Evolutionary conservation across 1,140 invertebrate genomes (phyloP).

Genomic region (Panagrolaimus sp.): DNA sequence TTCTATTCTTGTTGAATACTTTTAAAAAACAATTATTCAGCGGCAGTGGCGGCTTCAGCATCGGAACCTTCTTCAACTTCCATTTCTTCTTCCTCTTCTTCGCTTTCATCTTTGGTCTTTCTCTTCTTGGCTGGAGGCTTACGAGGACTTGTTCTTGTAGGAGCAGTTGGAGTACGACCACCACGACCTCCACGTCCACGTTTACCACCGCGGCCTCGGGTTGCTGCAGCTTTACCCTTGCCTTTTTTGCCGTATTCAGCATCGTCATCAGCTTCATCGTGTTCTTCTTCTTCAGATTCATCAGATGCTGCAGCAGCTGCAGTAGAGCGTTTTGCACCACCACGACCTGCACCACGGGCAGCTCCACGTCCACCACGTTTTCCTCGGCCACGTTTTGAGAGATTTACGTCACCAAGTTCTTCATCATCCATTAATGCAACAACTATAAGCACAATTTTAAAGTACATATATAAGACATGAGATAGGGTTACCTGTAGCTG

Average conservation of each 20-base stretch:
- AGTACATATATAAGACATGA: slow-evolving; percentile 1
- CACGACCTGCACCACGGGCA: slow-evolving; percentile 22
- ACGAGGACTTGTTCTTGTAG: neutral
- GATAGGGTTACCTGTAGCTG: slow-evolving; percentile 33
- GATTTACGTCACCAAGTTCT: slow-evolving; percentile 30
- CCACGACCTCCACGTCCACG: slow-evolving; percentile 20
- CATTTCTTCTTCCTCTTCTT: slow-evolving; percentile 15
- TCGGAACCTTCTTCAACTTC: neutral
- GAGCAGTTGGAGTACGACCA: neutral
- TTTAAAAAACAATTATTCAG: neutral
- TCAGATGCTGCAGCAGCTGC: slow-evolving; percentile 25
- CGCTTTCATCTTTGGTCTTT: slow-evolving; percentile 16
- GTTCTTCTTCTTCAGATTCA: slow-evolving; percentile 34
- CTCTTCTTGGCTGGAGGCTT: slow-evolving; percentile 19
- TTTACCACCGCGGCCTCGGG: slow-evolving; percentile 12
- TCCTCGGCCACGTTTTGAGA: neutral
- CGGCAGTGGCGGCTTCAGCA: slow-evolving; percentile 1
- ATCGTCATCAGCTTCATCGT: slow-evolving; percentile 28
- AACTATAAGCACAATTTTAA: slow-evolving; percentile 4
- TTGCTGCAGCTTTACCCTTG: neutral
- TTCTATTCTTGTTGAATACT: no score
- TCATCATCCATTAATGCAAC: slow-evolving; percentile 35
- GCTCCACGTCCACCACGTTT: slow-evolving; percentile 16
- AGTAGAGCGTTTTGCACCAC: slow-evolving; percentile 3
- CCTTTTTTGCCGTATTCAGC: slow-evolving; percentile 33